Conservation (phyloP, 1,140 invertebrate species). For the Mycetomoellerius zeteki region DNA sequence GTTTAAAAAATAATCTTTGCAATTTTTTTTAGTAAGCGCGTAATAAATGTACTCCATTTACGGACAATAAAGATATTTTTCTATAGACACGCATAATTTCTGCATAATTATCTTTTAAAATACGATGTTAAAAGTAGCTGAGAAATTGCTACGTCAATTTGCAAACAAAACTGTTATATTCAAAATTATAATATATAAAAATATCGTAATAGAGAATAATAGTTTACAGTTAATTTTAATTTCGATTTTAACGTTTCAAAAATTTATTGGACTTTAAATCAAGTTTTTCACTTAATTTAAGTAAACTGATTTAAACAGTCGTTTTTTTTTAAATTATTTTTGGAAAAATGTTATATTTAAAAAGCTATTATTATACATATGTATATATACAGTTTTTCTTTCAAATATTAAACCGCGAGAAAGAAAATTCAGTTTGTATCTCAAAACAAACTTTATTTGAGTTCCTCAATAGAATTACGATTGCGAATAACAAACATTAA, state of each 20-base stretch:
- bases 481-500: background rate
- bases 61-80: background rate
- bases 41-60: background rate
- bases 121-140: background rate
- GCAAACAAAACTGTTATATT: background rate
- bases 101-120: background rate
- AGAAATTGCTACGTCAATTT: background rate
- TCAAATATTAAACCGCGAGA: background rate
- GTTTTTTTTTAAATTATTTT: background rate
- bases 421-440: background rate
- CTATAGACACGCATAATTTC: background rate
- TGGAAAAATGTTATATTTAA: background rate
- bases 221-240: background rate
- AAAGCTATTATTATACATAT: background rate
- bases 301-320: background rate
- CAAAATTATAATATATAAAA: background rate
- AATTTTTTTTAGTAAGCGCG: background rate
- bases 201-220: background rate
- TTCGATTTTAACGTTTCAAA: background rate
- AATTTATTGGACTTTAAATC: background rate
- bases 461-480: background rate
- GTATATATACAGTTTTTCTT: background rate
- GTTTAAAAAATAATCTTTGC: background rate
- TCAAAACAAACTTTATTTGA: background rate
- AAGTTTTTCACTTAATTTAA: background rate